Evolutionary conservation across 1,140 invertebrate genomes (phyloP).

Genomic region (Muscidifurax raptorellus): DNA sequence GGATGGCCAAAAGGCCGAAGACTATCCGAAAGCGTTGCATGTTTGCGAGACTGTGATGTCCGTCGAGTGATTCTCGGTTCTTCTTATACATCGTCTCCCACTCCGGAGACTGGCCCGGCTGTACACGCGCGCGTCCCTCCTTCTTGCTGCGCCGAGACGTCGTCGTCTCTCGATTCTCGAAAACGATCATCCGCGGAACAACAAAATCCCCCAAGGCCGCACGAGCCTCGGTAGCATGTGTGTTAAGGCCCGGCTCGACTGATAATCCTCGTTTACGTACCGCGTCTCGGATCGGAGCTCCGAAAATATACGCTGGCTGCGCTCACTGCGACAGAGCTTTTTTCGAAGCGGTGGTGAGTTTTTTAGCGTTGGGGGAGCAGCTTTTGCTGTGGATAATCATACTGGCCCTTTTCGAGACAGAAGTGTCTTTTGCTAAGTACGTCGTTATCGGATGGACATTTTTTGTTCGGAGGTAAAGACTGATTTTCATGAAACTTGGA

Average conservation of each 20-base stretch:
- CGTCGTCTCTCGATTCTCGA: constrained; percentile 30
- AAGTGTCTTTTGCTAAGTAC: no score
- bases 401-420: no score
- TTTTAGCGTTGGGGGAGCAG: no score
- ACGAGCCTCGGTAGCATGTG: not conserved
- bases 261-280: no score
- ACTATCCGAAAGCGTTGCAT: constrained; percentile 58
- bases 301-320: no score
- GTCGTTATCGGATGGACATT: no score
- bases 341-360: no score
- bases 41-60: constrained; percentile 39
- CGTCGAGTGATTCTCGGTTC: not conserved
- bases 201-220: constrained; percentile 41
- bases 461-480: no score
- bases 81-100: constrained; percentile 50
- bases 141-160: not conserved
- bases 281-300: no score
- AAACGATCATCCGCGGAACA: constrained; percentile 45
- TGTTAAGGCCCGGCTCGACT: not conserved
- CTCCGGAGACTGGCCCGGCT: not conserved
- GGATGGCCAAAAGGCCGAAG: constrained; percentile 55
- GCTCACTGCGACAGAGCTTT: no score
- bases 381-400: no score
- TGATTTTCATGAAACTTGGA: no score
- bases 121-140: not conserved